phyloP scores from a whole-genome alignment of 1,140 invertebrate species.

The Philopotamus ludificatus region DNA sequence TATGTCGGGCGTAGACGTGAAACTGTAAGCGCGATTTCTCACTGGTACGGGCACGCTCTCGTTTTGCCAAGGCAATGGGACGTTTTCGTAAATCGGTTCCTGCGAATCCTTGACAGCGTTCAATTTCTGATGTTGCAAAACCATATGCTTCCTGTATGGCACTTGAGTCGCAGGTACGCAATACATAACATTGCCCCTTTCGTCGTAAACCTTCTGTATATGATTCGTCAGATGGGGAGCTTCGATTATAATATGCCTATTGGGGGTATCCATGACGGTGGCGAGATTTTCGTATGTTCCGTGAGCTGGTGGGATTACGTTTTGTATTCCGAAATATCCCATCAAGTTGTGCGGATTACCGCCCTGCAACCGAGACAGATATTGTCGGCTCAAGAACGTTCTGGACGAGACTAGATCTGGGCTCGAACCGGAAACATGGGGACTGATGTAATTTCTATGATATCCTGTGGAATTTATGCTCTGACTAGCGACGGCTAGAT shows the following conservation, averaged over 20 bases:
- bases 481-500: conserved; percentile 69
- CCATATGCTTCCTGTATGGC: conserved; percentile 53
- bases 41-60: conserved; percentile 47
- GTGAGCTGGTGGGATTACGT: conserved; percentile 56
- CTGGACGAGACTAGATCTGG: conserved; percentile 73
- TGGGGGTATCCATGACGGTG: conserved; percentile 49
- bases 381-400: conserved; percentile 59
- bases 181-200: conserved; percentile 61
- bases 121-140: conserved; percentile 53
- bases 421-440: conserved; percentile 70
- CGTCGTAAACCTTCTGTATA: conserved; percentile 61
- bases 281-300: conserved; percentile 70
- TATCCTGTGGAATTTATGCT: conserved; percentile 46
- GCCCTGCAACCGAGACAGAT: conserved; percentile 52
- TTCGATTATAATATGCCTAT: conserved; percentile 51
- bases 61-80: conserved; percentile 64
- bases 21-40: conserved; percentile 63
- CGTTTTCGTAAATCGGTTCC: conserved; percentile 79
- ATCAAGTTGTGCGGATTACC: conserved; percentile 43
- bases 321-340: conserved; percentile 45
- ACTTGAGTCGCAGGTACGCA: conserved; percentile 58
- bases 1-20: conserved; percentile 67
- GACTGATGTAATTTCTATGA: conserved; percentile 57
- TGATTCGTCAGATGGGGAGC: conserved; percentile 55
- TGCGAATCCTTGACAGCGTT: conserved; percentile 50